Evolutionary conservation across 2,888 invertebrate species (phyloP), one percentile per base, ranked within the genome.

Genomic region (Acrobasis suavella): DNA sequence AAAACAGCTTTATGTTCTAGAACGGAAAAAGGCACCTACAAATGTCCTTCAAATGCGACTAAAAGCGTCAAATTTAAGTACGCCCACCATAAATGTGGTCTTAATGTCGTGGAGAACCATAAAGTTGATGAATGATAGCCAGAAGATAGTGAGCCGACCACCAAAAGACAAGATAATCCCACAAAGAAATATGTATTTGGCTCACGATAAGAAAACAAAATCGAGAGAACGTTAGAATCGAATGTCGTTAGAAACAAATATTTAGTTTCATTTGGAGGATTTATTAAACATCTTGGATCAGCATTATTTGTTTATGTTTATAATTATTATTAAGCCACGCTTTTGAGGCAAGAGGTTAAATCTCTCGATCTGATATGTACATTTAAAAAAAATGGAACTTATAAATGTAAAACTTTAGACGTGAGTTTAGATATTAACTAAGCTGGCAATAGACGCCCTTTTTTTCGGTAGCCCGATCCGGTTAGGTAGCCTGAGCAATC

Each of bases 151-250:
- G 46, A 49, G 58, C 59, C 59, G 50, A 39, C 38, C 59, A 17
- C 56, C 42, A 22, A 56, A 46, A n/a, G 59, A 59, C 59, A 59
- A 59, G 50, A 59, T 59, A 50, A 59, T 59, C 59, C 59, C 37
- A 50, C 38, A 50, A 59, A 59, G 59, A 59, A 50, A 59, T 50
- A 59, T 59, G 50, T 38, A 37, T 50, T 59, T 38, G 59, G 38
- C 38, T 59, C 50, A 50, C 38, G 59, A 59, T 59, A 59, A 59
- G 59, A 50, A 49, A 50, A 58, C 50, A 46, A 50, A 46, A 59
- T 50, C 16, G 50, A 56, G 56, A 9, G 14, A 56, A 39, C 39
- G 15, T 16, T 42, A 17, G 39, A 56, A 55, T 15, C 12, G 14
- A 14, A 52, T 14, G 14, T 16, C 12, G 17, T 55, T 39, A 16